Evolutionary conservation across 2,113 vertebrate genomes (phyloP).

Genomic region (Ivindomyrus marchei): DNA sequence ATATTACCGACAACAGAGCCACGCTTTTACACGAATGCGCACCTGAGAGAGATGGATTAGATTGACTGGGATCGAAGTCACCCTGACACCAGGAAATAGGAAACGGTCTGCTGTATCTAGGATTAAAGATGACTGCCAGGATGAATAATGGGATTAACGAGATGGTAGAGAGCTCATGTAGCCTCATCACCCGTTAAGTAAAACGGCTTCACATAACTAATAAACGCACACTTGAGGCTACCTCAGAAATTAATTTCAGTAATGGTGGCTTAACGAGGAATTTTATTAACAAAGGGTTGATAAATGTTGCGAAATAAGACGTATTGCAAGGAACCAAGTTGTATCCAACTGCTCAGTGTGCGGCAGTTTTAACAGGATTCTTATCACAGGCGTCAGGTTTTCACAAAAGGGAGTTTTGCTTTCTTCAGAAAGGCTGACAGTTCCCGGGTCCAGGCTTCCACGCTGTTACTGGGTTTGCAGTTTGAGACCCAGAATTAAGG

Average conservation of each 20-base stretch:
- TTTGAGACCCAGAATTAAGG: neutral
- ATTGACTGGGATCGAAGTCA: slow-evolving; percentile 33
- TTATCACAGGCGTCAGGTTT: neutral
- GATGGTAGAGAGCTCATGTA: slow-evolving; percentile 30
- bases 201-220: slow-evolving; percentile 15
- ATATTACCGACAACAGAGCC: slow-evolving; percentile 16
- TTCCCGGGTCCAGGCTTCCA: neutral
- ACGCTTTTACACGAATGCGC: slow-evolving; percentile 23
- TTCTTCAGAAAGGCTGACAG: neutral
- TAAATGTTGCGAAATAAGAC: neutral
- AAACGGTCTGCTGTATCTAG: slow-evolving; percentile 38
- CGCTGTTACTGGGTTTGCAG: neutral
- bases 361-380: neutral
- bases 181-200: slow-evolving; percentile 15
- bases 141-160: slow-evolving; percentile 53
- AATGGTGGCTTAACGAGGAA: neutral
- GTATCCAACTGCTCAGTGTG: neutral
- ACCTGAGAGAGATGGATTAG: slow-evolving; percentile 16
- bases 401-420: neutral
- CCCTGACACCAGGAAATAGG: slow-evolving; percentile 35
- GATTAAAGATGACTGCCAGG: slow-evolving; percentile 47
- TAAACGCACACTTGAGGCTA: slow-evolving; percentile 13
- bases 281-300: neutral
- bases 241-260: neutral
- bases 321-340: neutral